A percentile compares a stretch with the other conserved stretches of the same genome.
Conservation (phyloP, 1,140 invertebrate species). For the Zaprionus camerounensis region DNA sequence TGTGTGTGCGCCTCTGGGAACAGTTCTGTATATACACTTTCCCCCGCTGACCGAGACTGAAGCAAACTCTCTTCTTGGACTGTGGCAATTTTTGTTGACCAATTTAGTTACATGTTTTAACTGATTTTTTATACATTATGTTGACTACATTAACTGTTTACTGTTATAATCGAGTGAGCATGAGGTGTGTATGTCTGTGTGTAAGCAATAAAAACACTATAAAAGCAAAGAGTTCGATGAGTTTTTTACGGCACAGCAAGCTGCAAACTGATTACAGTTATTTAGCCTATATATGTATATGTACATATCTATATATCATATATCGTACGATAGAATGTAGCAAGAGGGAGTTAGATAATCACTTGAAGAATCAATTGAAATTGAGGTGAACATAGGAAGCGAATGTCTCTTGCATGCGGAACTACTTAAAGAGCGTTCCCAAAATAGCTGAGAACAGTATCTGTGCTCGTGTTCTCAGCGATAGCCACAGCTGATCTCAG, state of each 20-base stretch:
- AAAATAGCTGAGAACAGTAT: background rate
- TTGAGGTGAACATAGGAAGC: background rate
- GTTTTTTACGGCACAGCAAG: background rate
- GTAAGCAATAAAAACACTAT: constrained; percentile 2
- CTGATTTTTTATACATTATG: constrained; percentile 32
- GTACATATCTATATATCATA: background rate
- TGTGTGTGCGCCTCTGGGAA: constrained; percentile 30
- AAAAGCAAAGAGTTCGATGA: constrained; percentile 22
- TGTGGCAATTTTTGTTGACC: constrained; percentile 52
- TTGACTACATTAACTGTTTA: constrained; percentile 70
- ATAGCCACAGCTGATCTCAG: constrained; percentile 1
- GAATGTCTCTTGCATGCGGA: background rate
- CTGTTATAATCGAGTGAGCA: constrained; percentile 58
- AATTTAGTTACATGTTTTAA: constrained; percentile 26
- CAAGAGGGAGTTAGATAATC: constrained; percentile 1
- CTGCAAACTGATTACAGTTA: background rate
- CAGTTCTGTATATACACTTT: constrained; percentile 23
- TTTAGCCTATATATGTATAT: background rate
- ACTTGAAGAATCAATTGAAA: constrained; percentile 1
- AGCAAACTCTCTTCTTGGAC: constrained; percentile 20
- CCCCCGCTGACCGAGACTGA: constrained; percentile 11
- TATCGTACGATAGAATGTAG: background rate
- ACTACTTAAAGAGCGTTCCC: background rate
- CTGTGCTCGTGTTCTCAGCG: background rate
- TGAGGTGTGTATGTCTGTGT: constrained; percentile 16